Conservation (phyloP, 23 tunicate species). For the Botrylloides violaceus region DNA sequence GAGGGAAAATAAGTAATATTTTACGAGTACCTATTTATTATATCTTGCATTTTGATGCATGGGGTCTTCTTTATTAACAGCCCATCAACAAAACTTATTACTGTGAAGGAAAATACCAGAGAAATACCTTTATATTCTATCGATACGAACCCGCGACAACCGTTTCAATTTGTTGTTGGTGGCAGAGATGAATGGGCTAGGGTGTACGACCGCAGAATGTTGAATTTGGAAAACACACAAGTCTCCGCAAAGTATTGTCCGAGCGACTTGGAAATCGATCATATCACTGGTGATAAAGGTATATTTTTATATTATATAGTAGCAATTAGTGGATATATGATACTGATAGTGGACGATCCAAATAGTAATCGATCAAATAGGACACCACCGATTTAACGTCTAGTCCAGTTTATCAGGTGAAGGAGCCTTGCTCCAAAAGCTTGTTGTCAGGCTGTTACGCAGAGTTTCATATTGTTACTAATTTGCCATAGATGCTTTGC, state of each 20-base stretch:
- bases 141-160: slow-evolving; percentile 51
- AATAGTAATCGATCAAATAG: too few species aligned
- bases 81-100: slow-evolving; percentile 46
- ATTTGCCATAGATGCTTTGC: too few species aligned
- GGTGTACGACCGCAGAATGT: slow-evolving; percentile 65
- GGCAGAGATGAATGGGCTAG: slow-evolving; percentile 49
- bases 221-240: slow-evolving; percentile 19
- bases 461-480: too few species aligned
- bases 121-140: slow-evolving; percentile 73
- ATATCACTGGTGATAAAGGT: slow-evolving; percentile 6
- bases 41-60: not conserved
- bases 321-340: too few species aligned
- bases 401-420: too few species aligned
- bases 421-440: too few species aligned
- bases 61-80: slow-evolving; percentile 12
- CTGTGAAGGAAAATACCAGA: slow-evolving; percentile 35
- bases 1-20: slow-evolving; percentile 35
- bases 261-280: slow-evolving; percentile 34
- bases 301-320: too few species aligned
- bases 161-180: slow-evolving; percentile 74
- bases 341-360: too few species aligned
- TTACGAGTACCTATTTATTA: not conserved
- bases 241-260: slow-evolving; percentile 44
- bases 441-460: too few species aligned
- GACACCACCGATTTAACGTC: too few species aligned